These are phyloP conservation scores for Bostrychus sinensis DNA, from an alignment of 2,113 vertebrate species.

Conservation along the genomic window DNA sequence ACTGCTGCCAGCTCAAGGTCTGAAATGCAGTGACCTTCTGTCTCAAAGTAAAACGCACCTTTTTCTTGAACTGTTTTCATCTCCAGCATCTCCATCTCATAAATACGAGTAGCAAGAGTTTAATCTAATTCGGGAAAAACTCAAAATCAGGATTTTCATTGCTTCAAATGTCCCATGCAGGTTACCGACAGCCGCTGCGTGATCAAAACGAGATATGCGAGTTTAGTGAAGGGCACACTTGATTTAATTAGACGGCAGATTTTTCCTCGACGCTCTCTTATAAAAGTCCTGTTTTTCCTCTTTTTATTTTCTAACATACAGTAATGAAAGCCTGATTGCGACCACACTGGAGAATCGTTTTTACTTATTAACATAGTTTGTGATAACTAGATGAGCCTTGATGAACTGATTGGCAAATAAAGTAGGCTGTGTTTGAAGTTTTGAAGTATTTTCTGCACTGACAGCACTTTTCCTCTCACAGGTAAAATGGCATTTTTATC, in stretches of 20 bases:
- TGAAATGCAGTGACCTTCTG: constrained; percentile 30
- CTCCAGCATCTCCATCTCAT: constrained; percentile 31
- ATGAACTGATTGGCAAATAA: constrained; percentile 70
- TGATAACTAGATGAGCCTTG: constrained; percentile 63
- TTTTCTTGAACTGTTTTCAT: constrained; percentile 52
- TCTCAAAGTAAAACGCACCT: constrained; percentile 33
- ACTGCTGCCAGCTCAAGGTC: constrained; percentile 28
- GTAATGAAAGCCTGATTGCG: constrained; percentile 73
- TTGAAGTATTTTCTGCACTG: constrained; percentile 32
- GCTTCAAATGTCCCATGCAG: constrained; percentile 29
- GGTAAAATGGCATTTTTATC: neutral
- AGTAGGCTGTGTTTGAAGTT: constrained; percentile 43
- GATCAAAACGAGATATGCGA: constrained; percentile 69
- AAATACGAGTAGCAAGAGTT: constrained; percentile 36
- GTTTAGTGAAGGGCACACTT: constrained; percentile 62
- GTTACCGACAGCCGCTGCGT: constrained; percentile 44
- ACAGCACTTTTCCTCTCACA: constrained; percentile 13
- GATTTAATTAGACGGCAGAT: constrained; percentile 72
- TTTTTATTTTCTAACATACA: constrained; percentile 52
- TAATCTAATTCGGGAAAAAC: constrained; percentile 57
- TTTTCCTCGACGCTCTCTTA: constrained; percentile 48
- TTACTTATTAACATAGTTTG: constrained; percentile 68
- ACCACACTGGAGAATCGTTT: constrained; percentile 52
- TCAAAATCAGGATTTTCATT: constrained; percentile 48
- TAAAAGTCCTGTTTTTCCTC: constrained; percentile 51